These are phyloP conservation scores for Zaprionus ghesquierei DNA, from an alignment of 1,140 invertebrate species.

Conservation along the genomic window DNA sequence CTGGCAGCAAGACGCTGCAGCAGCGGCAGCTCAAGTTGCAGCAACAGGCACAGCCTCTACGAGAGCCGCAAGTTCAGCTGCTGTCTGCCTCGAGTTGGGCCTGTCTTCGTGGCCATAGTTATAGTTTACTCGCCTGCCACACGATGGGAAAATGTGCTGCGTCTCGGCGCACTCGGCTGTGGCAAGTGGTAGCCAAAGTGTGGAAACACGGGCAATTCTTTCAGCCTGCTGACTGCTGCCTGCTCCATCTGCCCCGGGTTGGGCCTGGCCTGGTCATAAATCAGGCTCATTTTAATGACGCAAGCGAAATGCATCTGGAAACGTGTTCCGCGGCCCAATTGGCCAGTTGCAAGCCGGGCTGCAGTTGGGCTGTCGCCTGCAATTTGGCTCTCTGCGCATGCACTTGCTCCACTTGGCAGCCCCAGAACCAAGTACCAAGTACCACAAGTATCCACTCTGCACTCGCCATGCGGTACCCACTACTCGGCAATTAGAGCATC, in stretches of 20 bases:
- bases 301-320: constrained; percentile 74
- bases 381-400: constrained; percentile 58
- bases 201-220: constrained; percentile 72
- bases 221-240: neutral
- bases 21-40: constrained; percentile 27
- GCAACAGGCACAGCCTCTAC: neutral
- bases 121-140: constrained; percentile 61
- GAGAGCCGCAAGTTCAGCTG: neutral
- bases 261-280: constrained; percentile 57
- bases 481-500: constrained; percentile 67
- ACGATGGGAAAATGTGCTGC: constrained; percentile 75
- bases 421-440: neutral
- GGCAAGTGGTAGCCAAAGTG: constrained; percentile 75
- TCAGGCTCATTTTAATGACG: constrained; percentile 81
- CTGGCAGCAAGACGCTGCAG: constrained; percentile 57
- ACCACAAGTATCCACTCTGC: neutral
- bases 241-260: constrained; percentile 18
- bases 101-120: constrained; percentile 59
- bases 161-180: constrained; percentile 13
- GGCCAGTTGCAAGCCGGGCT: constrained; percentile 14
- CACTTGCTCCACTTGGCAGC: constrained; percentile 42
- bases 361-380: constrained; percentile 36
- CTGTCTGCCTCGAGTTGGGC: constrained; percentile 12
- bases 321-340: constrained; percentile 68
- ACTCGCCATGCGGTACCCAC: neutral